Conservation (phyloP, 2,888 invertebrate genomes). For the Pyrgus malvae region DNA sequence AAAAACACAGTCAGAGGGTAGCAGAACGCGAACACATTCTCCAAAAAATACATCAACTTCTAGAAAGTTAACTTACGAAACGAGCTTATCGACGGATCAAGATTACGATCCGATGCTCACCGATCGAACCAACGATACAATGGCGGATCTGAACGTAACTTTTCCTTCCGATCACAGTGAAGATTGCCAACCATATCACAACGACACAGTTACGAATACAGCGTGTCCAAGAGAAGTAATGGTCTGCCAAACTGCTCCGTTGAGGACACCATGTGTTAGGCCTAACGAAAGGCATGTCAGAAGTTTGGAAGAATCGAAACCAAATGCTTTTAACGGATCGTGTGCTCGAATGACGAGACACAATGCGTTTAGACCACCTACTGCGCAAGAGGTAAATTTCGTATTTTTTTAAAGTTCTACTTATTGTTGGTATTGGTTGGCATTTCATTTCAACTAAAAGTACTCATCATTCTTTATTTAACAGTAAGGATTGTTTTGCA, state of each 20-base stretch:
- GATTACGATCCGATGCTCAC: constrained; percentile 64
- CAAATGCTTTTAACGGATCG: constrained; percentile 47
- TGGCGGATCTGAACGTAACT: constrained; percentile 73
- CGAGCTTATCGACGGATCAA: constrained; percentile 56
- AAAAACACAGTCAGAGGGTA: constrained; percentile 43
- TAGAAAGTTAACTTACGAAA: constrained; percentile 60
- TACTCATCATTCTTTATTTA: too few species aligned
- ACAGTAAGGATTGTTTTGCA: too few species aligned
- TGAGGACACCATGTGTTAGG: constrained; percentile 14
- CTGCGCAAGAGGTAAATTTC: constrained; percentile 58
- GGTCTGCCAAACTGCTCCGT: constrained; percentile 24
- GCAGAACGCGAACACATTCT: constrained; percentile 51
- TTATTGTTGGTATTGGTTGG: too few species aligned
- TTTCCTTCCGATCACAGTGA: constrained; percentile 69
- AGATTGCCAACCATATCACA: constrained; percentile 40
- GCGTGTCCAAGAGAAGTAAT: not conserved
- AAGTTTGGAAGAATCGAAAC: constrained; percentile 46
- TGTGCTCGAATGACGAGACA: constrained; percentile 33
- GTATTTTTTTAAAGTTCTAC: not conserved
- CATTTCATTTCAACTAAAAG: too few species aligned
- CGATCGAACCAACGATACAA: constrained; percentile 74
- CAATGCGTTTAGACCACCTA: constrained; percentile 38
- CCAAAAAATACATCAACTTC: constrained; percentile 44
- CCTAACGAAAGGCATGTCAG: constrained; percentile 47
- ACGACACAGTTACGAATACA: constrained; percentile 19